Conservation (phyloP, 2,888 invertebrate species). For the Tyria jacobaeae region DNA sequence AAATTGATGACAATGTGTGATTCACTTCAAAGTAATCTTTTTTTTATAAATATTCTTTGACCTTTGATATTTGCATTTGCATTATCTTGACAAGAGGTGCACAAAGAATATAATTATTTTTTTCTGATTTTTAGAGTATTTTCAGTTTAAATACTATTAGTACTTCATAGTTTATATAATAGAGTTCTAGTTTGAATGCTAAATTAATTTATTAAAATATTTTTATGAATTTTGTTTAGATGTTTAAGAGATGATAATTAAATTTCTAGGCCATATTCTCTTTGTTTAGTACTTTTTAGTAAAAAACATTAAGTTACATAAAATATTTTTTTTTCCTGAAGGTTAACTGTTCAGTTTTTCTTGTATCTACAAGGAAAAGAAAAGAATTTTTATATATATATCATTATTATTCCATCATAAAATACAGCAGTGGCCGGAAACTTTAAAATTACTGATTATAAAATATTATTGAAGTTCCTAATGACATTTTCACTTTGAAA, state of each 20-base stretch:
- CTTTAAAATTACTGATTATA: too few species aligned
- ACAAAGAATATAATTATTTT: not conserved
- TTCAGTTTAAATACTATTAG: too few species aligned
- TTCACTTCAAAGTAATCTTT: slow-evolving; percentile 21
- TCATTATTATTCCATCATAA: too few species aligned
- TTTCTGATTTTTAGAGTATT: too few species aligned
- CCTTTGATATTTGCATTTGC: slow-evolving; percentile 1
- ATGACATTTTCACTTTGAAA: too few species aligned
- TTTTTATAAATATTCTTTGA: slow-evolving; percentile 22
- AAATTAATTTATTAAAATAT: not conserved
- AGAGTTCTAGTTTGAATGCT: too few species aligned
- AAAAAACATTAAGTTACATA: not conserved
- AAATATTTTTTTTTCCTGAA: too few species aligned
- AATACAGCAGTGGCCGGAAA: not conserved
- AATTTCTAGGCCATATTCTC: not conserved
- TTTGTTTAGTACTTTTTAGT: not conserved
- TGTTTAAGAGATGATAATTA: not conserved
- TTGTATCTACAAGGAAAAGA: too few species aligned
- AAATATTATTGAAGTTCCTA: too few species aligned
- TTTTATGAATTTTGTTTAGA: not conserved
- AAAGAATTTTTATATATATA: too few species aligned
- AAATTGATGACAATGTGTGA: slow-evolving; percentile 18
- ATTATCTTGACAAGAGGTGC: not conserved
- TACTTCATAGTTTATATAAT: too few species aligned
- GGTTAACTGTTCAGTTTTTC: too few species aligned